A percentile compares a stretch with the other conserved stretches of the same genome.
Conservation (phyloP, 1,140 invertebrate genomes). For the Tyrophagus putrescentiae region DNA sequence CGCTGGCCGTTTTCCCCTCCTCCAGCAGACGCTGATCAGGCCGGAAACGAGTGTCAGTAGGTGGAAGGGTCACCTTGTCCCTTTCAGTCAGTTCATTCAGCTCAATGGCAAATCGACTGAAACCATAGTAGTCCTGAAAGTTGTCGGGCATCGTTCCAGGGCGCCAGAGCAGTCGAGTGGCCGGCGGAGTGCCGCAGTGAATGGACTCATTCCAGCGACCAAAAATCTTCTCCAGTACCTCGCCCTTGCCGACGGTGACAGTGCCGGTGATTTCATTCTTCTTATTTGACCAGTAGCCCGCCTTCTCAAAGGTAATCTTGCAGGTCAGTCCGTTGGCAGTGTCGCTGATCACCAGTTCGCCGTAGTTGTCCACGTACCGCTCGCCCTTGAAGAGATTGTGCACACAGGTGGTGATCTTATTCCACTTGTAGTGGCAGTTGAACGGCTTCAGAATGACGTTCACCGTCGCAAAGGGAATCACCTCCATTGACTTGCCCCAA, state of each 20-base stretch:
- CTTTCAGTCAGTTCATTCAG: slow-evolving; percentile 59
- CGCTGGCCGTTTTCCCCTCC: slow-evolving; percentile 53
- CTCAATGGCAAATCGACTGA: slow-evolving; percentile 68
- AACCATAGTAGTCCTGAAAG: slow-evolving; percentile 64
- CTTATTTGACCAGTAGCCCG: slow-evolving; percentile 61
- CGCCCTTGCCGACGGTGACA: slow-evolving; percentile 43
- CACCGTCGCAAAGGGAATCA: slow-evolving; percentile 54
- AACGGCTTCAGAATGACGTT: slow-evolving; percentile 28
- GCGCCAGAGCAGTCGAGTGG: slow-evolving; percentile 56
- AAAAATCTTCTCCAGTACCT: slow-evolving; percentile 48
- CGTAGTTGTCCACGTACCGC: slow-evolving; percentile 71
- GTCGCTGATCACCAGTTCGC: slow-evolving; percentile 54
- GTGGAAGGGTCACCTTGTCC: slow-evolving; percentile 45
- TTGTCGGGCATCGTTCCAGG: slow-evolving; percentile 63
- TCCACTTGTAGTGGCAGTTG: slow-evolving; percentile 56
- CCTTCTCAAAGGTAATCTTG: slow-evolving; percentile 66
- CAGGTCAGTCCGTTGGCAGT: slow-evolving; percentile 45
- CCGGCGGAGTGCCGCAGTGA: slow-evolving; percentile 54
- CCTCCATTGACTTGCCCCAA: slow-evolving; percentile 80
- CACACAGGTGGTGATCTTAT: slow-evolving; percentile 73
- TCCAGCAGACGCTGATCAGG: slow-evolving; percentile 47
- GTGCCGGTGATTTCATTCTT: slow-evolving; percentile 58
- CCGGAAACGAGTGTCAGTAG: slow-evolving; percentile 54
- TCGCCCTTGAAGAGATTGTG: slow-evolving; percentile 63
- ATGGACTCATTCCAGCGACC: slow-evolving; percentile 69